Percentiles rank a stretch among this genome's conserved stretches.
These are phyloP conservation scores for Oreonectes daqikongensis DNA, from an alignment of 2,797 vertebrate species.

Conservation along the genomic window DNA sequence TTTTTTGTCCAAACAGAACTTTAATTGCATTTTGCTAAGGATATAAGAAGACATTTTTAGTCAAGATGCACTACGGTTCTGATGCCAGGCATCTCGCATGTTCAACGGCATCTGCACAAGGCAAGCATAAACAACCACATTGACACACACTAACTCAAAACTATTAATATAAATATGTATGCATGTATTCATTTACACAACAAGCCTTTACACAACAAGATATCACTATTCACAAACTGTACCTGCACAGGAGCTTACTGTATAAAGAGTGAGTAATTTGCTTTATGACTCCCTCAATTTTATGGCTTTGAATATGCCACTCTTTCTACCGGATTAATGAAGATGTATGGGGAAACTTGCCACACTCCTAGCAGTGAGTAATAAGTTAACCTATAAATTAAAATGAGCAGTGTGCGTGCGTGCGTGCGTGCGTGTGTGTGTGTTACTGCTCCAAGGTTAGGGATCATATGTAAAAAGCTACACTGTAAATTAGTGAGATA, in stretches of 20 bases:
- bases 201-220: too few relatives aligned
- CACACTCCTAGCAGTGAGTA: not conserved
- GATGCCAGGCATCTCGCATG: too few relatives aligned
- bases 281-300: not conserved
- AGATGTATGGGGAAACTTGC: conserved; percentile 1
- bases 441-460: conserved; percentile 3
- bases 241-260: not conserved
- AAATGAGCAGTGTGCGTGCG: not conserved
- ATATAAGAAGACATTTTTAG: too few relatives aligned
- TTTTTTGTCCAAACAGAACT: too few relatives aligned
- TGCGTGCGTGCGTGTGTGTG: not conserved
- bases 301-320: conserved; percentile 1
- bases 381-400: conserved; percentile 3
- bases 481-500: not conserved
- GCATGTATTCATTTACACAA: too few relatives aligned
- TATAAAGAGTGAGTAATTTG: not conserved
- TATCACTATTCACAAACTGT: not conserved
- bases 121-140: too few relatives aligned
- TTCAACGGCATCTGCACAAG: too few relatives aligned
- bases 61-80: too few relatives aligned
- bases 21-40: too few relatives aligned
- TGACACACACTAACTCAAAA: too few relatives aligned
- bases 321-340: conserved; percentile 7
- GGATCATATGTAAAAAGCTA: not conserved
- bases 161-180: too few relatives aligned